Evolutionary conservation across 2,888 invertebrate genomes (phyloP), one percentile per base, ranked within the genome.

Genomic region (Cheilosia pagana): DNA sequence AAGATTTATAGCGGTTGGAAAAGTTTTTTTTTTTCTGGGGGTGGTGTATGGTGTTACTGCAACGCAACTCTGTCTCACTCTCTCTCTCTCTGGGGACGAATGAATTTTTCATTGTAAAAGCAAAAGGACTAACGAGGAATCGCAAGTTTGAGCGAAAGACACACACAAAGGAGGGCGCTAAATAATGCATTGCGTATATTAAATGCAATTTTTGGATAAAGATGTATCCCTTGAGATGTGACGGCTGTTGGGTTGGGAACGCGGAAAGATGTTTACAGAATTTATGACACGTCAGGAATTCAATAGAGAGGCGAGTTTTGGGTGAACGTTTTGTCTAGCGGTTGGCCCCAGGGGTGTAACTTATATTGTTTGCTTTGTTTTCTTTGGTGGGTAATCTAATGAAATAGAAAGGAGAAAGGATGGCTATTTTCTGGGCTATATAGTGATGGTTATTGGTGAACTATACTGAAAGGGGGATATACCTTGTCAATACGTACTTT

Each of bases 141-240:
- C 57, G 45, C 35, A 48, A 65, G 67, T 23, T 23, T 16, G 43
- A 57, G 67, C 23, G 48, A 59, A 62, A 55, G 19, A 70, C 53
- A 31, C 55, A 71, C 53, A 85, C 60, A 43, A 71, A 81, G 59
- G 62, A 21, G 25, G 53, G 43, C 52, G 59, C 68, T 85, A 81
- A 79, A 76, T 85, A 81, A 85, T 85, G 85, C 85, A 85, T 81
- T 81, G 81, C 81, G 70, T 85, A 63, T 81, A 81, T 81, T 85
- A 85, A 81, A 85, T 85, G 85, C 85, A 85, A 85, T 85, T 81
- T 85, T 85, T 85, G 75, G 81, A 71, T 67, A 81, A 85, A 72
- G 75, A 76, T 71, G 81, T 81, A 14, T 76, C 85, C 85, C 85
- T 31, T 31, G 75, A 62, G 81, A 76, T 71, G 67, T 57, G 19